Percentiles rank a stretch among this genome's conserved stretches.
These are phyloP conservation scores for Nematopogon swammerdamellus DNA, from an alignment of 2,888 invertebrate species.

Conservation along the genomic window DNA sequence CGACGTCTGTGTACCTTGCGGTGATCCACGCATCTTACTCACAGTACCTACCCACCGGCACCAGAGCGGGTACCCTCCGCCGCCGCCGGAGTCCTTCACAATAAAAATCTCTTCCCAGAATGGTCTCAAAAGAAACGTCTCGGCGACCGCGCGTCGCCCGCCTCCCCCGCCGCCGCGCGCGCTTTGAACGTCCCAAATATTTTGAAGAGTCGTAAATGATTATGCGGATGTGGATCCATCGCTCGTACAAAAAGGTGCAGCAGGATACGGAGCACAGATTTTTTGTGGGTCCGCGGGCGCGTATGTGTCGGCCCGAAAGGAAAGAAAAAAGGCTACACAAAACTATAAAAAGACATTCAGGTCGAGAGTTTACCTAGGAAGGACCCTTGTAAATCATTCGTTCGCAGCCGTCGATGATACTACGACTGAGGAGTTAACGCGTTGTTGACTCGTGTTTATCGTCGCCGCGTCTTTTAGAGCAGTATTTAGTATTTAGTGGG, in stretches of 20 bases:
- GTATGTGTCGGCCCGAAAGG: constrained; percentile 47
- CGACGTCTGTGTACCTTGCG: too few species aligned
- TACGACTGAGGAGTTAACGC: constrained; percentile 31
- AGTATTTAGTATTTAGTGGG: constrained; percentile 39
- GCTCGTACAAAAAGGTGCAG: constrained; percentile 44
- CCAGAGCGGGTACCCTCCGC: too few species aligned
- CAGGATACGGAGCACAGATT: constrained; percentile 48
- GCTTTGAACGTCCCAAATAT: constrained; percentile 50
- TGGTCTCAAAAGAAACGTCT: constrained; percentile 37
- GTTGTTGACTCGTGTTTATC: constrained; percentile 52
- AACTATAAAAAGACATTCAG: constrained; percentile 49
- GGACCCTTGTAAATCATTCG: constrained; percentile 56
- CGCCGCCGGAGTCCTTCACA: too few species aligned
- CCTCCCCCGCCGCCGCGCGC: constrained; percentile 27
- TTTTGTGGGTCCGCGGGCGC: constrained; percentile 30
- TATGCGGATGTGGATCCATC: constrained; percentile 52
- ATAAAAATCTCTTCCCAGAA: constrained; percentile 35
- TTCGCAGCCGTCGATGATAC: constrained; percentile 42
- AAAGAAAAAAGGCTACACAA: constrained; percentile 46
- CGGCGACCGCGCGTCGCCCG: too few species aligned
- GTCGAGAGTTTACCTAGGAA: constrained; percentile 54
- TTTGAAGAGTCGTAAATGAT: constrained; percentile 52
- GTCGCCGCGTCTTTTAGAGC: constrained; percentile 27
- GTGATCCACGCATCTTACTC: too few species aligned
- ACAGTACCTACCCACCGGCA: too few species aligned